phyloP scores from a whole-genome alignment of 2,113 vertebrate genomes.

The Nothobranchius furzeri region DNA sequence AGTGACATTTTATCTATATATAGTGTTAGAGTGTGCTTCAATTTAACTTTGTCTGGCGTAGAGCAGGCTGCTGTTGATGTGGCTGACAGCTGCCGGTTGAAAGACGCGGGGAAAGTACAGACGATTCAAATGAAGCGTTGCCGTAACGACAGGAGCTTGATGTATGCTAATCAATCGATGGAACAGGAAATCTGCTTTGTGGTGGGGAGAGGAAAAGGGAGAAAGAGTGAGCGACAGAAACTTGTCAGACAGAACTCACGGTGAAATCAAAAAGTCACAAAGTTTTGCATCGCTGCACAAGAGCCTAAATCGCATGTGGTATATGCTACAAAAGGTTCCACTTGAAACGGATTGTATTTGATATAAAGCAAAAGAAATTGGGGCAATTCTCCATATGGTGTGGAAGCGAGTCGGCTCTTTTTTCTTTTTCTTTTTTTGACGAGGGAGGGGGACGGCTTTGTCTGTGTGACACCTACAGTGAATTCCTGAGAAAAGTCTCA shows the following conservation, averaged over 20 bases:
- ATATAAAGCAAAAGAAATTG: conserved; percentile 68
- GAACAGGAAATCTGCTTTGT: conserved; percentile 53
- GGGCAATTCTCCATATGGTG: conserved; percentile 66
- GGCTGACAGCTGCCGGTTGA: conserved; percentile 80
- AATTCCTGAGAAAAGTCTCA: conserved; percentile 58
- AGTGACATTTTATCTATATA: conserved; percentile 81
- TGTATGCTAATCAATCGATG: conserved; percentile 79
- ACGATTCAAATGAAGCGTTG: conserved; percentile 74
- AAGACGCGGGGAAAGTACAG: conserved; percentile 69
- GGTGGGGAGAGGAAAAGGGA: conserved; percentile 23
- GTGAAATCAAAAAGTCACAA: conserved; percentile 71
- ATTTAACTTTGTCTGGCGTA: conserved; percentile 70
- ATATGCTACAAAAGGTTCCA: conserved; percentile 60
- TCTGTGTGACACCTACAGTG: conserved; percentile 57
- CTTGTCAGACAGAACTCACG: conserved; percentile 68
- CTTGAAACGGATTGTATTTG: conserved; percentile 60
- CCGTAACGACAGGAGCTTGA: conserved; percentile 67
- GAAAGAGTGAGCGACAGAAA: conserved; percentile 68
- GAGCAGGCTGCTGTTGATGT: conserved; percentile 69
- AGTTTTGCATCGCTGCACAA: conserved; percentile 66
- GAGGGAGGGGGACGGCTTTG: conserved; percentile 48
- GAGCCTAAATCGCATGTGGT: conserved; percentile 73
- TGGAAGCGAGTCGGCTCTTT: conserved; percentile 43
- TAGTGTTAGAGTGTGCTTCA: conserved; percentile 75
- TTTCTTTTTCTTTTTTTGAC: conserved; percentile 25